Conservation (phyloP, 2,113 vertebrate genomes). For the Blennius ocellaris region DNA sequence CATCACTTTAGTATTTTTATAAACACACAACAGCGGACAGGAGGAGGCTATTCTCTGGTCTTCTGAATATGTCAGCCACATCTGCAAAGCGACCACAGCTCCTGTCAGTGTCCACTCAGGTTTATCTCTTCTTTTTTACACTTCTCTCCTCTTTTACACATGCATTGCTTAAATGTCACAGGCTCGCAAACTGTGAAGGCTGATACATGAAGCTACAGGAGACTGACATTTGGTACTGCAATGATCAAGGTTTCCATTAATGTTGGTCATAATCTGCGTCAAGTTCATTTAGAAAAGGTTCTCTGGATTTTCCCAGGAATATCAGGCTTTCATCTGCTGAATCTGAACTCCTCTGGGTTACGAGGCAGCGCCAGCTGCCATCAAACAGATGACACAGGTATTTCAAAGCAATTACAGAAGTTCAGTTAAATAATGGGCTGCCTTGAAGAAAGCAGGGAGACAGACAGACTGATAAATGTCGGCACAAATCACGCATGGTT, state of each 20-base stretch:
- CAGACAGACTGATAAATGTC: conserved; percentile 37
- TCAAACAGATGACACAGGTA: conserved; percentile 55
- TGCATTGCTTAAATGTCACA: conserved; percentile 26
- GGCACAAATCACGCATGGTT: conserved; percentile 18
- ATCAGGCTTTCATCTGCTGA: conserved; percentile 48
- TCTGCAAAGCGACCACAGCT: not conserved
- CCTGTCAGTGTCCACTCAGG: not conserved
- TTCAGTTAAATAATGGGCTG: conserved; percentile 52
- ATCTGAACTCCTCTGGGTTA: conserved; percentile 45
- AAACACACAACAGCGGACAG: conserved; percentile 23
- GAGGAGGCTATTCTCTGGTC: not conserved
- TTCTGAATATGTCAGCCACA: not conserved
- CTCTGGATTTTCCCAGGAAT: conserved; percentile 56
- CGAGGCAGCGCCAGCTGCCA: conserved; percentile 47
- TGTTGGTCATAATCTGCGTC: conserved; percentile 50
- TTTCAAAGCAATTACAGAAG: conserved; percentile 63
- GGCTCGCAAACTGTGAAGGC: conserved; percentile 6
- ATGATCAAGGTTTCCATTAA: conserved; percentile 51
- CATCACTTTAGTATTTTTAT: not conserved
- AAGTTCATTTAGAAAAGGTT: conserved; percentile 49
- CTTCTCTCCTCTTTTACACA: conserved; percentile 13
- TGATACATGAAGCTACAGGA: conserved; percentile 42
- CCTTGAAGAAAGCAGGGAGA: conserved; percentile 27
- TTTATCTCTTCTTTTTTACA: conserved; percentile 1
- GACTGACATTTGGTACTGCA: conserved; percentile 51